Base-by-base conservation (phyloP, 2,113 vertebrate species). In the Tragelaphus imberbis region DNA sequence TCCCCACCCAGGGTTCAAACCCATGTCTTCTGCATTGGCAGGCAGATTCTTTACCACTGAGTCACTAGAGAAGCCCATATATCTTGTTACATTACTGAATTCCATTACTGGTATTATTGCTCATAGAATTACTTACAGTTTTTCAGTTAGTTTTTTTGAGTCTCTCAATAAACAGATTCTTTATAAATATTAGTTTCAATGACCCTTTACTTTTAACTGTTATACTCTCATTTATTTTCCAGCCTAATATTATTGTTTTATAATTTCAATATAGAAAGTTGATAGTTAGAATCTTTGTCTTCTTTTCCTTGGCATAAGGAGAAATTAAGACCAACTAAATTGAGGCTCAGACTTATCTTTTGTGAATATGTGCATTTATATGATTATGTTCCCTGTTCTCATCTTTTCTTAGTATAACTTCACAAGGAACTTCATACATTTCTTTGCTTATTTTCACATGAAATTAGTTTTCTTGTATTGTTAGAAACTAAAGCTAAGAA, bases 381-480 rank as follows among this genome's bases (percentile, higher is more conserved):
- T 56, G 40, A 28, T 65, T 93, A 55, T 84, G 36, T 30, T 88
- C 14, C 53, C 84, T 82, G 49, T 63, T 80, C 40, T 92, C n/a
- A 36, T 77, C 7, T 36, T 58, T 63, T 75, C 36, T 71, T 59
- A 19, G 9, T 40, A 58, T 84, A 94, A 51, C 21, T 65, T 84
- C 13, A 2, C 28, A 28, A 84, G 13, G 12, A 84, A 36, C 12
- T 88, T 63, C 33, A 28, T 61, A 61, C 27, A 55, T 90, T 87
- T 75, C 53, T 93, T 93, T 63, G 23, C 44, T 94, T 28, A 77
- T 84, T 90, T 97, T 92, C 56, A 94, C 21, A 33, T 95, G 19
- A 89, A 68, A 81, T 71, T 86, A 81, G 14, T 89, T 97, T 80
- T 80, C 21, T 89, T 80, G 3, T 68, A 44, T 1, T 95, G 81